Percentiles rank a stretch among this genome's conserved stretches.
These are phyloP conservation scores for Dicrurus megarhynchus DNA, from an alignment of 2,113 vertebrate genomes.

Conservation along the genomic window DNA sequence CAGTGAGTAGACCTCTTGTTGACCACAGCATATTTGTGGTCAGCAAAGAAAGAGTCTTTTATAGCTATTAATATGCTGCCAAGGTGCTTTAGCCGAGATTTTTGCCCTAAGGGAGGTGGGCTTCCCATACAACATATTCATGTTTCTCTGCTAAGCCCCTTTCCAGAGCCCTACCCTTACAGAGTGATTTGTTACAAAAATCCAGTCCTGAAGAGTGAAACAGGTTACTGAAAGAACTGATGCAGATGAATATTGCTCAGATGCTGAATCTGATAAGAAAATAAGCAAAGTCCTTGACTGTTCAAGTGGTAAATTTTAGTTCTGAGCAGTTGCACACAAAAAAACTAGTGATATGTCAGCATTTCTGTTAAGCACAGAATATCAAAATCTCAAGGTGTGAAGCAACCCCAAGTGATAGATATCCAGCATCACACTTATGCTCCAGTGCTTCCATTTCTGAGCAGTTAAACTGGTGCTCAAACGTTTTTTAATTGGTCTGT, in stretches of 20 bases:
- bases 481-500: background rate
- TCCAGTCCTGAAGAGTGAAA: background rate
- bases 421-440: background rate
- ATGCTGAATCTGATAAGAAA: background rate
- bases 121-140: background rate
- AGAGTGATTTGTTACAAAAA: background rate
- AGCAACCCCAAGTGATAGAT: background rate
- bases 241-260: background rate
- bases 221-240: background rate
- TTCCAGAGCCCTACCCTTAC: background rate
- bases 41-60: conserved; percentile 63
- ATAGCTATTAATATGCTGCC: conserved; percentile 44
- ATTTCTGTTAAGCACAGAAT: background rate
- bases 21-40: conserved; percentile 60
- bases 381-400: background rate
- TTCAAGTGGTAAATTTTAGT: background rate
- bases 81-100: conserved; percentile 45
- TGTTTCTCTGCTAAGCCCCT: background rate
- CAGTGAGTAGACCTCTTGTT: conserved; percentile 56
- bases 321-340: background rate
- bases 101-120: conserved; percentile 33
- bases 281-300: background rate
- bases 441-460: background rate
- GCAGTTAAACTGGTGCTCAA: background rate
- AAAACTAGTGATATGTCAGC: background rate